phyloP scores from a whole-genome alignment of 2,797 vertebrate species.

The Mormyrops attenuatus region DNA sequence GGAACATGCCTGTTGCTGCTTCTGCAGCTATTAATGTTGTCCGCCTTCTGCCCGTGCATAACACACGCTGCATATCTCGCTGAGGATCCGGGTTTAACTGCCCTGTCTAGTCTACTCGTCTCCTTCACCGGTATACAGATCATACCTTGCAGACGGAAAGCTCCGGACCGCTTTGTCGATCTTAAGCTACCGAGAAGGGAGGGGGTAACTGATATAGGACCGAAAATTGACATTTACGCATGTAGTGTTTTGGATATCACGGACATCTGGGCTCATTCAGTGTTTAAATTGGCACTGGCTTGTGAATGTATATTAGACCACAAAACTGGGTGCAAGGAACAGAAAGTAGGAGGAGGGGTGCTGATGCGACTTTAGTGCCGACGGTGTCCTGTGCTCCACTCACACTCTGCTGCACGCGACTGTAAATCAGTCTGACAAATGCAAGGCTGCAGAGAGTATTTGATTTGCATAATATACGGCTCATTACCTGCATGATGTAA shows the following conservation, averaged over 20 bases:
- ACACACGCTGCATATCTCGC: background rate
- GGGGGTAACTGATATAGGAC: background rate
- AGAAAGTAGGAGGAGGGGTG: background rate
- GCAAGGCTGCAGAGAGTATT: conserved; percentile 27
- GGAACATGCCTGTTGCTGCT: conserved; percentile 1
- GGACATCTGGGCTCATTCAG: background rate
- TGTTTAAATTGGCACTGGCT: background rate
- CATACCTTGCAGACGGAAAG: background rate
- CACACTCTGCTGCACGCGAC: background rate
- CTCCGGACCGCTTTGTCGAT: background rate
- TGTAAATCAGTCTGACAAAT: conserved; percentile 34
- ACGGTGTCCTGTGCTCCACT: background rate
- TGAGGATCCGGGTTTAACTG: background rate
- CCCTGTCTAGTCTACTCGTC: background rate
- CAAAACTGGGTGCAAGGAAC: background rate
- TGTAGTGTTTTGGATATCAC: background rate
- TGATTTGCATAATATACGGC: conserved; percentile 43
- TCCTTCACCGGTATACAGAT: background rate
- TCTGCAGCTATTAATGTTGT: conserved; percentile 4
- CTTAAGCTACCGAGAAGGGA: background rate
- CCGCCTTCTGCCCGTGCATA: background rate
- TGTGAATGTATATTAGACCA: background rate
- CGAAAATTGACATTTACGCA: background rate
- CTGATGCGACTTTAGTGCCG: background rate
- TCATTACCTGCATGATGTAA: conserved; percentile 47